Conservation (phyloP, 2,113 vertebrate species). For the Cynoglossus semilaevis region DNA sequence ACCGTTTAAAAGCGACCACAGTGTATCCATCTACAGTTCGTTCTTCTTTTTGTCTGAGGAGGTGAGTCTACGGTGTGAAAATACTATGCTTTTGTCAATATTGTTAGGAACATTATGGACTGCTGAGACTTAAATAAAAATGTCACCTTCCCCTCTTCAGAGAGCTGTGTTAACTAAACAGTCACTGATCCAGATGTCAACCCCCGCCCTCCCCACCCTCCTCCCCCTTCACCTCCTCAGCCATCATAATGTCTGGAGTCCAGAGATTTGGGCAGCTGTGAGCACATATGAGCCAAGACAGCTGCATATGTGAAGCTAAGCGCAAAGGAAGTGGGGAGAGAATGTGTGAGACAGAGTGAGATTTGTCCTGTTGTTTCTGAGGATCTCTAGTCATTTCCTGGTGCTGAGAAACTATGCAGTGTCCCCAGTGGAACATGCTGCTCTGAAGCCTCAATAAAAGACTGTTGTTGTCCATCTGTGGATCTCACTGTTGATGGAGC, state of each 20-base stretch:
- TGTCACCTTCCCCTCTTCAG: conserved; percentile 14
- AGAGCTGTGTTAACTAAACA: conserved; percentile 37
- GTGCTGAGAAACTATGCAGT: conserved; percentile 35
- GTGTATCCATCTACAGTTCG: background rate
- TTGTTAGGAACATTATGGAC: conserved; percentile 9
- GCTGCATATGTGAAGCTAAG: conserved; percentile 62
- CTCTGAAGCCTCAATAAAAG: conserved; percentile 26
- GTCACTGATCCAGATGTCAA: conserved; percentile 71
- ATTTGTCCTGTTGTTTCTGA: conserved; percentile 52
- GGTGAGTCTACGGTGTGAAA: conserved; percentile 6
- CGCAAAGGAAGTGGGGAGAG: conserved; percentile 41
- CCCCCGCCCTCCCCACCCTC: conserved; percentile 18
- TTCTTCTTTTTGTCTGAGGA: conserved; percentile 3
- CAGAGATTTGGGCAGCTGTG: conserved; percentile 72
- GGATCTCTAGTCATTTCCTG: conserved; percentile 66
- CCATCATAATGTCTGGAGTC: conserved; percentile 61
- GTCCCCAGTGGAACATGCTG: conserved; percentile 19
- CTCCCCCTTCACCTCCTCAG: conserved; percentile 25
- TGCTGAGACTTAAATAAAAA: conserved; percentile 11
- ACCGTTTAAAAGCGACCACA: conserved; percentile 18
- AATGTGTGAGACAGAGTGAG: conserved; percentile 58
- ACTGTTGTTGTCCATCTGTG: conserved; percentile 18
- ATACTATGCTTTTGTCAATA: conserved; percentile 3
- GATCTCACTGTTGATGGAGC: conserved; percentile 17
- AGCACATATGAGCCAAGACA: conserved; percentile 68